Conservation (phyloP, 2,113 vertebrate species). For the Empidonax traillii region DNA sequence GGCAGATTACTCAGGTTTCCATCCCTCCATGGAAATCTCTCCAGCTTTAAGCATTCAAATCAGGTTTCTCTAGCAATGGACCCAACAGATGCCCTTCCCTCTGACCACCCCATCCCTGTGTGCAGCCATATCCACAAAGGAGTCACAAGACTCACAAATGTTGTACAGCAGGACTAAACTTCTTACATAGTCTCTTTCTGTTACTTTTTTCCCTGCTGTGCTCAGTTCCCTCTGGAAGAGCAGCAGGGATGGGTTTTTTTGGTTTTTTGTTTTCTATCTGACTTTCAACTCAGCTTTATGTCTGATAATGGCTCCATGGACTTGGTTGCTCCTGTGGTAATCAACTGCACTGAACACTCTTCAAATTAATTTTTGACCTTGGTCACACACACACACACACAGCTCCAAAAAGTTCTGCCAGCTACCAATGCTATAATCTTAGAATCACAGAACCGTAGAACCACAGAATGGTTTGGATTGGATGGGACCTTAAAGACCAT, state of each 20-base stretch:
- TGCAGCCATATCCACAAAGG: not conserved
- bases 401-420: not conserved
- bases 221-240: not conserved
- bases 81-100: not conserved
- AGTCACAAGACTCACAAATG: not conserved
- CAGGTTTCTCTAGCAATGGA: not conserved
- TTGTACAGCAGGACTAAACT: not conserved
- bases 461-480: not conserved
- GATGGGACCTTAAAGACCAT: not conserved
- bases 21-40: not conserved
- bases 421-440: not conserved
- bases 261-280: not conserved
- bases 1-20: not conserved
- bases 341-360: not conserved
- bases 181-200: not conserved
- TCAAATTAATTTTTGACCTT: not conserved
- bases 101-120: not conserved
- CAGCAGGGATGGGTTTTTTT: not conserved
- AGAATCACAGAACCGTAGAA: not conserved
- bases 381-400: rapidly evolving
- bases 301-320: not conserved
- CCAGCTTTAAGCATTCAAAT: not conserved
- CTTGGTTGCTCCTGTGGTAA: not conserved
- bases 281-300: not conserved
- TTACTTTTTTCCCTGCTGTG: not conserved